Evolutionary conservation across 2,888 invertebrate species (phyloP), one percentile per base, ranked within the genome.

Genomic region (Halictus ligatus): DNA sequence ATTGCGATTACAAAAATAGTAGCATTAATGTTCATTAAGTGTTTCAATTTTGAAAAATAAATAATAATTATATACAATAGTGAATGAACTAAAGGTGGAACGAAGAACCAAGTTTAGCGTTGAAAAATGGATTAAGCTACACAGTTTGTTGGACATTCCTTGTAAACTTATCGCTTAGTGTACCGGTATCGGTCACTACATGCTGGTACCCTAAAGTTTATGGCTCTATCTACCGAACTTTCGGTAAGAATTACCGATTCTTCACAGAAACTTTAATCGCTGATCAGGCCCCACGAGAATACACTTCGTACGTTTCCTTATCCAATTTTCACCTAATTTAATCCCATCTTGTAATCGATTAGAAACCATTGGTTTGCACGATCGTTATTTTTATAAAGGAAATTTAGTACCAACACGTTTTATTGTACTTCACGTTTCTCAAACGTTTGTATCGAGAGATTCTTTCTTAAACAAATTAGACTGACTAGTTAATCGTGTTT

Each of bases 161-260:
- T 7, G 64, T 35, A 35, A 67, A 67, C 35, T 67, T 67, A 67
- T 67, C 67, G 67, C 35, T 67, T 67, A 67, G 67, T 67, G 67
- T 67, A 67, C 18, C 67, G 35, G 29, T 67, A 67, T 67, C 67
- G 67, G 67, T 67, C 35, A 35, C 67, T 35, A 67, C 67, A 67
- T 67, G 67, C 67, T 67, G 67, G 67, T 67, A 67, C 67, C 67
- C 29, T 18, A 67, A 67, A 67, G 35, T 67, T 67, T 67, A 67
- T 67, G 35, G 29, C 35, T 67, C 67, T 67, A 67, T 35, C 67
- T 29, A 35, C 67, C 7, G 35, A 35, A 67, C 67, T 67, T 21
- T 67, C 67, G 2, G 67, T 35, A 67, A 35, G 67, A 67, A 67
- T 67, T 67, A 67, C 67, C 21, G 67, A 67, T 35, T 67, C 67